Evolutionary conservation across 2,113 vertebrate genomes (phyloP), one percentile per base, ranked within the genome.

Genomic region (Hiodon alosoides): DNA sequence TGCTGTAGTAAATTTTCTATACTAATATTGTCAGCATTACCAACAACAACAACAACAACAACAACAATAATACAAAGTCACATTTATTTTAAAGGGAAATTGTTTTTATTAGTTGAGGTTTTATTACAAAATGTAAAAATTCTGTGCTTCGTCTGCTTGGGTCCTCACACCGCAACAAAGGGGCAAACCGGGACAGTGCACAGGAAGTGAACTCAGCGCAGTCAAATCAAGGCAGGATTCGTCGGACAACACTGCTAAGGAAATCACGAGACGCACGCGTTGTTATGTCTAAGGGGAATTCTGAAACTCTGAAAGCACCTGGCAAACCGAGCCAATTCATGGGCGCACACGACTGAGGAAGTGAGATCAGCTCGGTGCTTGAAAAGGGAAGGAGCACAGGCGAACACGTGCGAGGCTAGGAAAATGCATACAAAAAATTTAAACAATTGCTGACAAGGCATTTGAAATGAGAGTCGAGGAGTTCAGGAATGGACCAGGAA

Each of bases 111-210:
- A 69, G 48, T 72, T 72, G 31, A 31, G 31, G 14, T 76, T 87
- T 87, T 87, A 89, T 85, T 87, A 85, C 72, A 78, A 89, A 87
- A 86, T 69, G 73, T 87, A 83, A 78, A 86, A 85, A 86, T 31
- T 7, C 16, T 72, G 3, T 69, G 67, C 69, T 69, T 31, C 46
- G 67, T 50, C 62, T 53, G 31, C 50, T n/a, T 69, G 52, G 48
- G 74, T 69, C 11, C 14, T 68, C 62, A 58, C 17, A 47, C 50
- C 50, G 6, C 5, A 16, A 76, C 16, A 65, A 16, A 6, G 14
- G 51, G 13, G 60, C n/a, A 53, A 16, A 47, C 52, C 50, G 57
- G 58, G 17, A 75, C 13, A 52, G 0, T 48, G 3, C 4, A 11
- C 76, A 57, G 55, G 16, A 64, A 53, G 8, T 64, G 8, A 9